Conservation (phyloP, 2,888 invertebrate species). For the Oligia strigilis region DNA sequence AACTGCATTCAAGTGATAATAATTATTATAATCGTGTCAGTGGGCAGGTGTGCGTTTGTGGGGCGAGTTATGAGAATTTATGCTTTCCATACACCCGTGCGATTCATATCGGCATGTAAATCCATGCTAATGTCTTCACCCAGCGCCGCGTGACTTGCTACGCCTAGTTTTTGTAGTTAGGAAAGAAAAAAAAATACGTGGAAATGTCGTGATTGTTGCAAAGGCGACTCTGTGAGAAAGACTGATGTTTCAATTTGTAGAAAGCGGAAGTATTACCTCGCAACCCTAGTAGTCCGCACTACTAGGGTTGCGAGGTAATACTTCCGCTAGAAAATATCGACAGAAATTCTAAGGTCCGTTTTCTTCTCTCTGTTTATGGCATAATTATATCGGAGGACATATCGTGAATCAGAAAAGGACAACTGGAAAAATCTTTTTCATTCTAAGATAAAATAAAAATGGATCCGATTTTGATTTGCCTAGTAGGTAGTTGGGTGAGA, state of each 20-base stretch:
- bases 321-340: no score
- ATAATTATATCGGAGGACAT: no score
- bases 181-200: conserved; percentile 50
- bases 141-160: conserved; percentile 49
- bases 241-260: conserved; percentile 24
- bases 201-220: conserved; percentile 45
- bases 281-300: conserved; percentile 7
- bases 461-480: background rate
- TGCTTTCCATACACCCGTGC: conserved; percentile 60
- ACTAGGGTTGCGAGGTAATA: no score
- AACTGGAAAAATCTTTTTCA: background rate
- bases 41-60: conserved; percentile 50
- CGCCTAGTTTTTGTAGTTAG: conserved; percentile 36
- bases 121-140: conserved; percentile 58
- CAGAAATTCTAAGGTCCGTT: background rate
- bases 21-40: conserved; percentile 65
- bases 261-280: background rate
- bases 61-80: conserved; percentile 42
- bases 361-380: no score
- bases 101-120: conserved; percentile 59
- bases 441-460: background rate
- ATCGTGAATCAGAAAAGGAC: background rate
- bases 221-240: background rate
- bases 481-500: background rate
- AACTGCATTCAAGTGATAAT: conserved; percentile 61